Conservation (phyloP, 2,888 invertebrate species). For the Elmis aenea region DNA sequence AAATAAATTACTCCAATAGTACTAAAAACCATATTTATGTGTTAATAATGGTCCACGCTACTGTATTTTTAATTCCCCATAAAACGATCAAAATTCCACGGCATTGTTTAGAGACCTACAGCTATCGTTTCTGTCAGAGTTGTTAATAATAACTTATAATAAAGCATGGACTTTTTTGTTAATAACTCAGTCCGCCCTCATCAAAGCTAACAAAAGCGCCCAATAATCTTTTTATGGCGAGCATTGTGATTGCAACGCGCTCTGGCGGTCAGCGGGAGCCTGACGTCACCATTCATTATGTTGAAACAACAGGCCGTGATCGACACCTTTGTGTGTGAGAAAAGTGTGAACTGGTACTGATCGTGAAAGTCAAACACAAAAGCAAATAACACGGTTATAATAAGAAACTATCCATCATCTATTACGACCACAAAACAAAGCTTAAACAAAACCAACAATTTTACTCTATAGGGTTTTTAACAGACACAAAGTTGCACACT, state of each 20-base stretch:
- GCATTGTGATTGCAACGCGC: conserved; percentile 33
- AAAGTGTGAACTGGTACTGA: too few relatives aligned
- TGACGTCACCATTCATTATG: conserved; percentile 34
- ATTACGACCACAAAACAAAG: too few relatives aligned
- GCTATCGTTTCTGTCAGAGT: conserved; percentile 28
- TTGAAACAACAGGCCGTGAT: conserved; percentile 28
- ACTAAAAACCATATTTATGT: too few relatives aligned
- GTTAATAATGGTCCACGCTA: conserved; percentile 17
- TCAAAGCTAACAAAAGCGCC: conserved; percentile 37
- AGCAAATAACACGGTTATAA: too few relatives aligned
- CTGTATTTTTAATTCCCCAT: conserved; percentile 18
- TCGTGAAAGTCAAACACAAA: too few relatives aligned
- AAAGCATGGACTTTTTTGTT: conserved; percentile 33
- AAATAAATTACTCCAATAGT: too few relatives aligned
- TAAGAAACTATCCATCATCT: too few relatives aligned
- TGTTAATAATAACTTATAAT: conserved; percentile 36
- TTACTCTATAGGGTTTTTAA: too few relatives aligned
- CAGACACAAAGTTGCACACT: too few relatives aligned
- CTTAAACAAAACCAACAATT: too few relatives aligned
- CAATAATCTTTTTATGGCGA: conserved; percentile 39
- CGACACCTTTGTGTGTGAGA: too few relatives aligned
- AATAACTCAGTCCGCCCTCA: conserved; percentile 39
- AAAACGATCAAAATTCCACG: conserved; percentile 28
- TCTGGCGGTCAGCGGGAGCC: conserved; percentile 31
- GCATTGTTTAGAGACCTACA: conserved; percentile 26